A percentile compares a stretch with the other conserved stretches of the same genome.
phyloP scores from a whole-genome alignment of 2,113 vertebrate species.

The Nothobranchius furzeri region DNA sequence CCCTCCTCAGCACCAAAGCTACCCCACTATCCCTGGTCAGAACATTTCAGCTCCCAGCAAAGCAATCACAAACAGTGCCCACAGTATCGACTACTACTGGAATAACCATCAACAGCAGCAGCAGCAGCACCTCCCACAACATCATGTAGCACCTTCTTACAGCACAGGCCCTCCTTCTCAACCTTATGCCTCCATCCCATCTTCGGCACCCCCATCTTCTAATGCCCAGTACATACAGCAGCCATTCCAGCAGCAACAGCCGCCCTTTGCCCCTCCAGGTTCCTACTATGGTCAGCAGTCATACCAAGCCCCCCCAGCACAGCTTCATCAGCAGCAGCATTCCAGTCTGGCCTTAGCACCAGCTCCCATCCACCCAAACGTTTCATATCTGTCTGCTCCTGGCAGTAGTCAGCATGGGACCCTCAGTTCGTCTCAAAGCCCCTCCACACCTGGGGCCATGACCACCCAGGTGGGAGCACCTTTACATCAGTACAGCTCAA shows the following conservation, averaged over 20 bases:
- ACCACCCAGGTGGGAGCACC: slow-evolving; percentile 73
- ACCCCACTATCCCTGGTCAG: slow-evolving; percentile 76
- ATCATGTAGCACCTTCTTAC: slow-evolving; percentile 66
- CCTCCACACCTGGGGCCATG: slow-evolving; percentile 58
- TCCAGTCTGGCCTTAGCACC: slow-evolving; percentile 74
- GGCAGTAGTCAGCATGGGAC: slow-evolving; percentile 83
- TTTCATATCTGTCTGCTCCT: slow-evolving; percentile 82
- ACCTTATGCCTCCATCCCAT: slow-evolving; percentile 64
- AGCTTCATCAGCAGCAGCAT: slow-evolving; percentile 64
- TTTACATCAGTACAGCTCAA: slow-evolving; percentile 69
- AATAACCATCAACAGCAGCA: slow-evolving; percentile 80
- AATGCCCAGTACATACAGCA: slow-evolving; percentile 75
- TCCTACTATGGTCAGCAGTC: slow-evolving; percentile 81
- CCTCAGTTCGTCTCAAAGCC: slow-evolving; percentile 80
- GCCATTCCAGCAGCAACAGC: slow-evolving; percentile 78
- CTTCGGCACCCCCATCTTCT: slow-evolving; percentile 62
- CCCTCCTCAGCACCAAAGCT: slow-evolving; percentile 77
- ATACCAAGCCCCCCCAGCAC: slow-evolving; percentile 72
- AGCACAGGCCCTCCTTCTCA: slow-evolving; percentile 76
- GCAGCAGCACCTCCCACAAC: slow-evolving; percentile 75
- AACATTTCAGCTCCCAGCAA: slow-evolving; percentile 83
- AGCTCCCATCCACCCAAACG: slow-evolving; percentile 77
- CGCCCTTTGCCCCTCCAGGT: slow-evolving; percentile 67
- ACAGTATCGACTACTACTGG: slow-evolving; percentile 81
- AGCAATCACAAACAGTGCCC: slow-evolving; percentile 78